Conservation (phyloP, 2,888 invertebrate genomes). For the Silvanus unidentatus region DNA sequence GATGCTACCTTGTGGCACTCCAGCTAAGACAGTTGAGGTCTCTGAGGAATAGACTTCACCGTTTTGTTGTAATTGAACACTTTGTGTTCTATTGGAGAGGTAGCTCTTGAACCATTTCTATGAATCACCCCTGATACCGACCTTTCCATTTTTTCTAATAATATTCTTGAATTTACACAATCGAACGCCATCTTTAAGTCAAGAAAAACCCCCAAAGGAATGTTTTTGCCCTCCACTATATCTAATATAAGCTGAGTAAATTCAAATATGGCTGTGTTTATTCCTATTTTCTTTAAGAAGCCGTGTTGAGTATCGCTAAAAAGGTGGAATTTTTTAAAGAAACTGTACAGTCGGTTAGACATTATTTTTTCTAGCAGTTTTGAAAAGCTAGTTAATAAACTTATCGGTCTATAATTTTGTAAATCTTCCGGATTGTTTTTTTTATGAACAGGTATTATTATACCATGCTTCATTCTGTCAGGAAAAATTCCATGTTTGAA, state of each 20-base stretch:
- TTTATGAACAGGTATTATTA: background rate
- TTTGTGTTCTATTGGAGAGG: background rate
- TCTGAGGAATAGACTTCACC: background rate
- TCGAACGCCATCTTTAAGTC: background rate
- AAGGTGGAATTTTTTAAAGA: background rate
- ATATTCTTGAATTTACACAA: background rate
- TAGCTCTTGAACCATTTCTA: background rate
- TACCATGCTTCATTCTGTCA: background rate
- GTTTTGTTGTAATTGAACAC: background rate
- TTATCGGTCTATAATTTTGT: background rate
- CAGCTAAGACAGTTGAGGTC: background rate
- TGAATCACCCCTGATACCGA: background rate
- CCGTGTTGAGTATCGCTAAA: background rate
- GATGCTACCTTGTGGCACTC: background rate
- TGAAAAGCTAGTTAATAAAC: background rate
- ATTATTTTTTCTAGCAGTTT: background rate
- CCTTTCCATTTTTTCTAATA: background rate
- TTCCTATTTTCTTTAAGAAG: background rate
- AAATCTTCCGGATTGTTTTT: background rate
- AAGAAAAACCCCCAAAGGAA: background rate
- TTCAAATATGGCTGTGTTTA: background rate
- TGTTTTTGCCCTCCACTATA: background rate
- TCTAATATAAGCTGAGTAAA: background rate
- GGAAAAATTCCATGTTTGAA: background rate
- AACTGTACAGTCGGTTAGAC: background rate